Conservation (phyloP, 1,140 invertebrate species). For the Mercenaria mercenaria region DNA sequence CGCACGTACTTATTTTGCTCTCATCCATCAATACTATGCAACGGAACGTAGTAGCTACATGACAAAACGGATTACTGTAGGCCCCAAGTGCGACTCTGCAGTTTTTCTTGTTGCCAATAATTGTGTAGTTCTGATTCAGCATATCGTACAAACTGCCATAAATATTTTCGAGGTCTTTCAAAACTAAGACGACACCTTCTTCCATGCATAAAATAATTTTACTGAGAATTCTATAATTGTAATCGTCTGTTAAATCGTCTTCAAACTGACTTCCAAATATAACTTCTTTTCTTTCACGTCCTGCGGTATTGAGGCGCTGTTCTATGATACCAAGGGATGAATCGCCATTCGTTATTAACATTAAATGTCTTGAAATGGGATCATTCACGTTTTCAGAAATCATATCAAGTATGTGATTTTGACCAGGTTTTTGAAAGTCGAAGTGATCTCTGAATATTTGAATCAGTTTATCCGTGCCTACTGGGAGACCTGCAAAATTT, state of each 20-base stretch:
- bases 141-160: constrained; percentile 78
- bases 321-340: constrained; percentile 53
- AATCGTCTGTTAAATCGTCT: constrained; percentile 72
- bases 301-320: neutral
- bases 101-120: constrained; percentile 68
- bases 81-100: constrained; percentile 73
- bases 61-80: constrained; percentile 74
- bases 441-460: neutral
- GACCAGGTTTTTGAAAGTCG: neutral
- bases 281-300: neutral
- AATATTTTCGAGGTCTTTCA: constrained; percentile 73
- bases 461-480: constrained; percentile 7
- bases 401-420: constrained; percentile 31
- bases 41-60: constrained; percentile 71
- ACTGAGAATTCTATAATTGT: constrained; percentile 73
- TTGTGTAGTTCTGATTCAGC: constrained; percentile 76
- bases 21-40: constrained; percentile 73
- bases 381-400: constrained; percentile 65
- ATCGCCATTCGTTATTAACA: constrained; percentile 60
- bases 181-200: constrained; percentile 69
- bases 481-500: constrained; percentile 71
- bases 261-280: constrained; percentile 75
- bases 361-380: constrained; percentile 53
- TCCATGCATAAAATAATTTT: constrained; percentile 77
- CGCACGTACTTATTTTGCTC: constrained; percentile 61